phyloP scores from a whole-genome alignment of 1,140 invertebrate species.

The Thaumetopoea pityocampa region DNA sequence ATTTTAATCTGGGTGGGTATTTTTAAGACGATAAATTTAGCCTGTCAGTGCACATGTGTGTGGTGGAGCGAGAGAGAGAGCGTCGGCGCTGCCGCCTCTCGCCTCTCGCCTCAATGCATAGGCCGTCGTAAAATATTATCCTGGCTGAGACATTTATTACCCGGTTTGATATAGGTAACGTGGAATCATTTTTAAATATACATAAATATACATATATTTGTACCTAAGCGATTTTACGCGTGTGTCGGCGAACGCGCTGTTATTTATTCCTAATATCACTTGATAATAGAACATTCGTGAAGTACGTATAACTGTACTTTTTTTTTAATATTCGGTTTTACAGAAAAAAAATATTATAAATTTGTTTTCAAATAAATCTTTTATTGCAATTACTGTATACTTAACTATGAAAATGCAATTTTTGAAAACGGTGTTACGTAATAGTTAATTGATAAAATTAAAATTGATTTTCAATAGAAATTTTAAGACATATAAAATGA shows the following conservation, averaged over 20 bases:
- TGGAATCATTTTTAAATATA: slow-evolving; percentile 53
- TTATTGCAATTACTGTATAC: too few species aligned
- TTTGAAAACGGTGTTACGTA: too few species aligned
- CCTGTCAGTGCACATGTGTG: slow-evolving; percentile 67
- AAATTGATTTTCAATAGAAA: too few species aligned
- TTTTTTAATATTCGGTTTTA: too few species aligned
- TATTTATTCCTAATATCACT: too few species aligned
- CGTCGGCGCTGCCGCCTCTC: slow-evolving; percentile 29
- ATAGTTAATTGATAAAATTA: too few species aligned
- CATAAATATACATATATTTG: slow-evolving; percentile 4
- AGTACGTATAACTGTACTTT: neutral
- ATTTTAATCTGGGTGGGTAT: slow-evolving; percentile 60
- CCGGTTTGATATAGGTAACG: slow-evolving; percentile 61
- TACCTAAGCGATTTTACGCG: neutral
- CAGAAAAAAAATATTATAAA: too few species aligned
- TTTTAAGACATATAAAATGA: too few species aligned
- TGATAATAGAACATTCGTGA: too few species aligned
- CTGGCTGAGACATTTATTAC: slow-evolving; percentile 63
- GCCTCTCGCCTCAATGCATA: slow-evolving; percentile 42
- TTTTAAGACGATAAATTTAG: slow-evolving; percentile 72
- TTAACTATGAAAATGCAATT: too few species aligned
- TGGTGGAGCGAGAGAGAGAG: slow-evolving; percentile 53
- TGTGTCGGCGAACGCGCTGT: too few species aligned
- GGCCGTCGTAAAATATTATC: slow-evolving; percentile 71
- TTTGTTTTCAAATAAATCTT: too few species aligned